Evolutionary conservation across 2,888 invertebrate species (phyloP), one percentile per base, ranked within the genome.

Genomic region (Chymomyza fuscimana): DNA sequence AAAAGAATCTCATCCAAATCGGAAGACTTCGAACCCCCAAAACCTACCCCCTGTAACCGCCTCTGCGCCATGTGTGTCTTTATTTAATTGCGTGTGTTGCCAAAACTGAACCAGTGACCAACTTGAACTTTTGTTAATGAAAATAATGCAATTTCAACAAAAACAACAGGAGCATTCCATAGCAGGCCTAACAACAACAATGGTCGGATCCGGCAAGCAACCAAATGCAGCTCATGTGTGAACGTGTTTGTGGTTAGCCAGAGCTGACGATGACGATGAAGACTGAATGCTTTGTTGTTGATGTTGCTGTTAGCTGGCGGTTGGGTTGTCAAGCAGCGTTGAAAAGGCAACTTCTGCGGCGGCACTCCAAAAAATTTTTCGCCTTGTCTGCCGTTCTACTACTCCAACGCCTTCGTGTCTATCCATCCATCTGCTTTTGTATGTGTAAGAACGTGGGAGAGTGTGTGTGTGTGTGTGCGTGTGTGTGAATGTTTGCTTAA

Each of bases 91-190:
- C 64, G 74, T 67, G 65, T 63, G 66, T 59, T 67, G 51, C 63
- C 40, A 54, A 54, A 54, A 54, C 54, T 54, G 54, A 1, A 54
- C 1, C 54, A 54, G 9, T 15, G 70, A 62, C 65, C 81, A 69
- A 78, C 68, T 73, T 86, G 4, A 87, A 86, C 86, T 88, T 81
- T 86, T 88, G 77, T 84, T 84, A 88, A 88, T 83, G 79, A 84
- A 83, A 84, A 86, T 81, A 83, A 88, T 88, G 82, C 82, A 87
- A 86, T 83, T 87, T 70, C 72, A 72, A 70, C 62, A 73, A 71
- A 19, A 73, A 67, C 32, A 62, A 60, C 10, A 70, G 51, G n/a
- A 51, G n/a, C 15, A 32, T 32, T 2, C 32, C 32, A 5, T 32
- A 32, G 7, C 32, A 51, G 51, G 16, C n/a, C 36, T 7, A 61